phyloP scores from a whole-genome alignment of 2,113 vertebrate species.

The Mohoua ochrocephala region DNA sequence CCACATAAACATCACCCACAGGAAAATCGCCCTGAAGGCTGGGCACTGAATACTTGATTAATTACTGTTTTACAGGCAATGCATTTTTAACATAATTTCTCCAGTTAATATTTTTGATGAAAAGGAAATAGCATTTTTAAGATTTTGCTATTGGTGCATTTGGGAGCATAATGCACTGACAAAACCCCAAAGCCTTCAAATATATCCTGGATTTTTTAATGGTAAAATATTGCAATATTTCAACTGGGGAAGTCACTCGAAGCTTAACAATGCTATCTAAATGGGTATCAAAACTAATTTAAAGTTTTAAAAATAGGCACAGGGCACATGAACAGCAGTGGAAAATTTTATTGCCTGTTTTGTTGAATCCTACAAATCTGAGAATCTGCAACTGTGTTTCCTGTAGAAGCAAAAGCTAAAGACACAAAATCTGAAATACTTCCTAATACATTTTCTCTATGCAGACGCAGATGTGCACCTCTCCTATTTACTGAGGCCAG shows the following conservation, averaged over 20 bases:
- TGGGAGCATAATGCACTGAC: neutral
- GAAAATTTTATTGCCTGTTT: neutral
- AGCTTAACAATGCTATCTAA: neutral
- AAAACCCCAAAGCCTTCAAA: neutral
- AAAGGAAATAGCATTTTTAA: neutral
- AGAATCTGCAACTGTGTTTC: neutral
- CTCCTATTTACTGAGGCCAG: neutral
- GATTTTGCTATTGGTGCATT: neutral
- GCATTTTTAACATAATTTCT: neutral
- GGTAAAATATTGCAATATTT: neutral
- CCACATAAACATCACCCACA: neutral
- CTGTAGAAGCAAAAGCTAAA: neutral
- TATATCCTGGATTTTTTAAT: neutral
- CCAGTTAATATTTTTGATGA: neutral
- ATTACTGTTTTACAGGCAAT: neutral
- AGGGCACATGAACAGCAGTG: neutral
- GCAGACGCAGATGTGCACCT: neutral
- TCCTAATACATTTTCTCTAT: neutral
- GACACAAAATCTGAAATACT: neutral
- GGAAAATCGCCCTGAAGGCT: neutral
- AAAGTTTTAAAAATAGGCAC: neutral
- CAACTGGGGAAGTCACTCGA: neutral
- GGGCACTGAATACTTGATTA: neutral
- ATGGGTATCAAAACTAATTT: neutral
- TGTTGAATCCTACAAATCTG: neutral